Evolutionary conservation across 2,797 vertebrate genomes (phyloP), one percentile per base, ranked within the genome.

Genomic region (Tragelaphus oryx): DNA sequence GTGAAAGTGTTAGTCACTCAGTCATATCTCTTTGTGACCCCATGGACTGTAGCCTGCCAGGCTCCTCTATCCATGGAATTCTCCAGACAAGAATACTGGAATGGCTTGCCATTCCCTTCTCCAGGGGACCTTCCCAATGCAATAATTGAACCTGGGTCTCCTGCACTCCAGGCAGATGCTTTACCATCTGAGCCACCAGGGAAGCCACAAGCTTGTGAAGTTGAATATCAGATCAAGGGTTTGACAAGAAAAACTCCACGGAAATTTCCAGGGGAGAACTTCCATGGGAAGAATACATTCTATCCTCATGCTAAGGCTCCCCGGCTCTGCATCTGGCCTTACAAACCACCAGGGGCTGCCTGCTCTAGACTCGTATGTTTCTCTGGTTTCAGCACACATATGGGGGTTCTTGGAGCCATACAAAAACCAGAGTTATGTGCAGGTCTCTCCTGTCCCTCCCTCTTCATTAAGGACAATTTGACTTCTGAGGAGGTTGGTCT

Each of bases 381-480:
- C 80, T 54, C 57, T 62, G 68, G 52, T 57, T 75, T 93, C 41
- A 93, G 91, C 48, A 92, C n/a, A 88, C 6, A 52, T 8, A 17
- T 37, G 55, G 50, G 52, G 59, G 52, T 52, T 95, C 91, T 93
- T 87, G 14, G 75, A 76, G 74, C 71, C 71, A 54, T 20, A 93
- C 33, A 28, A 82, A 93, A 91, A 60, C 41, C 59, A 75, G 89
- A 86, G 81, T 48, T 30, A 76, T 24, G 28, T 3, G 46, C 16
- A 22, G 30, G 78, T 59, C 46, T 59, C 52, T 22, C 76, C 10
- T 41, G 6, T 22, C 28, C 68, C 65, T 37, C 65, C 59, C 33
- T 83, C 91, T 93, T 95, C 37, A 18, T 44, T n/a, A 89, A 76
- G 74, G 62, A 95, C 62, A 94, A 93, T 17, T 13, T 85, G 89